These are phyloP conservation scores for Drosophila watanabei DNA, from an alignment of 1,140 invertebrate genomes.

Conservation along the genomic window DNA sequence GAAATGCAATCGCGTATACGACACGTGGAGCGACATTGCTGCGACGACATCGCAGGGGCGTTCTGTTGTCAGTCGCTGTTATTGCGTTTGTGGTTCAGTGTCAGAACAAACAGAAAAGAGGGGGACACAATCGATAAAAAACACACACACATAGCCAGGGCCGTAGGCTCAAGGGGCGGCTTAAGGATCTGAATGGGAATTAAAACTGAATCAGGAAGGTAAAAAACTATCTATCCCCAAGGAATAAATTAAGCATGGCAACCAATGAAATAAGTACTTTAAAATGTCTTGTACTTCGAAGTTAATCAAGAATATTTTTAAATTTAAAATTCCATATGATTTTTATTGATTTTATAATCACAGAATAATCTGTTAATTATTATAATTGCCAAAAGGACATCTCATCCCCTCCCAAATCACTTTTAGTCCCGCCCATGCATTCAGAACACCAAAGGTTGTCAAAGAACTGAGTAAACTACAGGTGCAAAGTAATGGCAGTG, in stretches of 20 bases:
- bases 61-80: constrained; percentile 25
- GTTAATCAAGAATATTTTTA: neutral
- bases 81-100: constrained; percentile 47
- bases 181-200: neutral
- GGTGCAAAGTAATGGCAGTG: constrained; percentile 15
- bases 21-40: constrained; percentile 30
- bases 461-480: constrained; percentile 22
- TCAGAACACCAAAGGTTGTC: constrained; percentile 21
- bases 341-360: neutral
- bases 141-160: constrained; percentile 33
- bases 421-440: neutral
- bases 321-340: neutral
- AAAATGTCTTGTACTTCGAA: neutral
- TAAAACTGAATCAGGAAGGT: neutral
- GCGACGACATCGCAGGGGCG: constrained; percentile 12
- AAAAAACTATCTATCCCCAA: neutral
- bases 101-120: constrained; percentile 50
- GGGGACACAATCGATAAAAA: constrained; percentile 66
- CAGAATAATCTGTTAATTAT: neutral
- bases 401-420: neutral
- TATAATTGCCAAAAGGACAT: neutral
- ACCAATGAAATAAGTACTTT: neutral
- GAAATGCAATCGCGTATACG: constrained; percentile 58
- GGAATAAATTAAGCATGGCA: neutral
- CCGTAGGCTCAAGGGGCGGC: neutral